A percentile compares a stretch with the other conserved stretches of the same genome.
Conservation (phyloP, 2,888 invertebrate genomes). For the Sphecodes monilicornis region DNA sequence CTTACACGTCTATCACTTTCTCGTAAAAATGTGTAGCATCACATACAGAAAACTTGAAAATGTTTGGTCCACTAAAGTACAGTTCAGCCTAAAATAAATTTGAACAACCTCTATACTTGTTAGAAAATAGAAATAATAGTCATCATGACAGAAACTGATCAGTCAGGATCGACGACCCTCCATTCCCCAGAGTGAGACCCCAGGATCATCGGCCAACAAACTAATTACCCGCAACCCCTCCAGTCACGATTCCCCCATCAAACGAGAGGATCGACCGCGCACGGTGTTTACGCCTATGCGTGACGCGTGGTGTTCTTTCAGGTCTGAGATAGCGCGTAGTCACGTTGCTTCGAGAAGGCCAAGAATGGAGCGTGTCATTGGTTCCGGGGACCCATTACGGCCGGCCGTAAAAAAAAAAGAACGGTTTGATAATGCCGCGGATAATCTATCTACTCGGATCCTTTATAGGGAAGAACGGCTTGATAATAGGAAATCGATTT, state of each 20-base stretch:
- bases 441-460: constrained; percentile 70
- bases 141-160: not conserved
- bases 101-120: no score
- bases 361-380: constrained; percentile 59
- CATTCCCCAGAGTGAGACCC: no score
- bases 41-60: no score
- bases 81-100: no score
- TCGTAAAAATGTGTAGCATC: no score
- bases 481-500: constrained; percentile 74
- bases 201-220: not conserved
- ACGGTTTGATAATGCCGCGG: constrained; percentile 67
- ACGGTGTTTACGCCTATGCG: constrained; percentile 47
- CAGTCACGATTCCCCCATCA: not conserved
- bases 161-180: not conserved
- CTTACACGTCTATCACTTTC: no score
- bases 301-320: constrained; percentile 21
- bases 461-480: constrained; percentile 67
- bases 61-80: no score
- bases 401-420: constrained; percentile 63
- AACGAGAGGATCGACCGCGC: not conserved
- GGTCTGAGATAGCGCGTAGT: constrained; percentile 45
- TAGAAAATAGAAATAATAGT: no score
- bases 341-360: constrained; percentile 43
- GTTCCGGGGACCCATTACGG: constrained; percentile 55
- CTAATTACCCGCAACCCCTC: not conserved